Percentiles rank a stretch among this genome's conserved stretches.
These are phyloP conservation scores for Patella pellucida DNA, from an alignment of 2,888 invertebrate genomes.

Conservation along the genomic window DNA sequence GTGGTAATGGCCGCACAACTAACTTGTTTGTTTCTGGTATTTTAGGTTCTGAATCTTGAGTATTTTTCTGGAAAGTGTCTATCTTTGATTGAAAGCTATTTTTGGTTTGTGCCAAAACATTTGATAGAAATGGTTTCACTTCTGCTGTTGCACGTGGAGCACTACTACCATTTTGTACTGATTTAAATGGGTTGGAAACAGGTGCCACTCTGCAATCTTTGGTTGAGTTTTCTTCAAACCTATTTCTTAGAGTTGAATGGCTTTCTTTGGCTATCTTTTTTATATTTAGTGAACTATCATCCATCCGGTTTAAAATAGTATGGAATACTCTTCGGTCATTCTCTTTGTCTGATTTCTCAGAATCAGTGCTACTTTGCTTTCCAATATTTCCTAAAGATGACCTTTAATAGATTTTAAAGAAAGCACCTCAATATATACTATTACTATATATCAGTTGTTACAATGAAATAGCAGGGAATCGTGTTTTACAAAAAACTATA, in stretches of 20 bases:
- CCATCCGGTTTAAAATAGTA: conserved; percentile 18
- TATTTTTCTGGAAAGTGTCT: neutral
- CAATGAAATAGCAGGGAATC: neutral
- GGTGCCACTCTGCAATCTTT: neutral
- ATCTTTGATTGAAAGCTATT: neutral
- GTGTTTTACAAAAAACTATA: neutral
- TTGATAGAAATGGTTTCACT: neutral
- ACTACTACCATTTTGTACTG: neutral
- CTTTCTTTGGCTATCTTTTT: neutral
- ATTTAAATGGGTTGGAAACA: neutral
- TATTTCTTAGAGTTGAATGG: neutral
- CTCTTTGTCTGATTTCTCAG: conserved; percentile 36
- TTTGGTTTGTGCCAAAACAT: neutral
- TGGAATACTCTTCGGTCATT: conserved; percentile 24
- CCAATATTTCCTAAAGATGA: conserved; percentile 18
- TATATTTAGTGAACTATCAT: neutral
- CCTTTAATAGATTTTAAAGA: conserved; percentile 15
- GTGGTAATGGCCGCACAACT: neutral
- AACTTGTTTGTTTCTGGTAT: neutral
- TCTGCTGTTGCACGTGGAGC: neutral
- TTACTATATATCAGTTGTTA: neutral
- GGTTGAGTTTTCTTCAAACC: neutral
- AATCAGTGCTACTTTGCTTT: conserved; percentile 33
- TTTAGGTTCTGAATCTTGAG: neutral
- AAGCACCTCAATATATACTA: neutral